These are phyloP conservation scores for Neoascia interrupta DNA, from an alignment of 2,888 invertebrate species.

Conservation along the genomic window DNA sequence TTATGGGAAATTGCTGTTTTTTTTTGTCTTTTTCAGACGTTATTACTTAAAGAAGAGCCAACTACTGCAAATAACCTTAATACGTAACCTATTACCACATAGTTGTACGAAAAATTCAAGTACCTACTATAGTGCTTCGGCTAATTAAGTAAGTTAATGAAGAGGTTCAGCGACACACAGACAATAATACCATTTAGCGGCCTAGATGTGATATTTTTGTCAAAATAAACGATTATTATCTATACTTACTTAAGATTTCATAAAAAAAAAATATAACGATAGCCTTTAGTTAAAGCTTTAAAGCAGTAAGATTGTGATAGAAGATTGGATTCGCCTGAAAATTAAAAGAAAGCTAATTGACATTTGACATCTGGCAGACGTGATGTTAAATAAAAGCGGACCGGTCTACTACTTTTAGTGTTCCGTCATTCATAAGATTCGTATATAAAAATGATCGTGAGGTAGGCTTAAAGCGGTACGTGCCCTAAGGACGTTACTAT, in stretches of 20 bases:
- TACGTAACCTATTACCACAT: constrained; percentile 19
- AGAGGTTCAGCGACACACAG: neutral
- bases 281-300: neutral
- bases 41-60: constrained; percentile 11
- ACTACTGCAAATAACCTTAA: neutral
- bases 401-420: neutral
- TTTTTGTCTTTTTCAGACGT: neutral
- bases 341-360: constrained; percentile 26
- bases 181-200: neutral
- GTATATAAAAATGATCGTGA: neutral
- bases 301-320: constrained; percentile 5
- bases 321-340: constrained; percentile 4
- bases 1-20: neutral
- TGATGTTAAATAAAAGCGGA: constrained; percentile 23
- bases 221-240: neutral
- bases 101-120: too few relatives aligned
- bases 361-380: constrained; percentile 27
- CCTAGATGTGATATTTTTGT: constrained; percentile 3
- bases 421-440: constrained; percentile 2
- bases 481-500: neutral
- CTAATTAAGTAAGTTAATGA: constrained; percentile 35
- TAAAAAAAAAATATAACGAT: neutral
- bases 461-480: neutral
- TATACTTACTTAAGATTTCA: neutral
- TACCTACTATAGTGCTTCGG: neutral